Evolutionary conservation across 37 sponge, comb jelly and placozoan species (phyloP).

Genomic region (Ephydatia muelleri): DNA sequence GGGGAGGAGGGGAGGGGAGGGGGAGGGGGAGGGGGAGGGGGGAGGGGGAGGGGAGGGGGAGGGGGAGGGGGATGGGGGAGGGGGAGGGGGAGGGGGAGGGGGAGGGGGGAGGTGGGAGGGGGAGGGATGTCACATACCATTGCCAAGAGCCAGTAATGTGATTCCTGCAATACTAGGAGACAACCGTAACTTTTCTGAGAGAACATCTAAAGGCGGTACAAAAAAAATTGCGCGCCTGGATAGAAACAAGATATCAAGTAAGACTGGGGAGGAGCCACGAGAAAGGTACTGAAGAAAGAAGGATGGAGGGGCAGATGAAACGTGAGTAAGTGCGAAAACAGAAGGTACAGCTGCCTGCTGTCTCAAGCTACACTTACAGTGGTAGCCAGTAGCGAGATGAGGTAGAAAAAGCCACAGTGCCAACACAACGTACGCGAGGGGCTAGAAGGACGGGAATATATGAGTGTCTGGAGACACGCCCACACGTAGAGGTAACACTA

Average conservation of each 20-base stretch:
- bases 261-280: background rate
- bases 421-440: slow-evolving; percentile 65
- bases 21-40: too few species aligned
- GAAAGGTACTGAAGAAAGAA: background rate
- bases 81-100: too few species aligned
- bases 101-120: too few species aligned
- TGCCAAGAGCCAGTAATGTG: slow-evolving; percentile 84
- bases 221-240: slow-evolving; percentile 84
- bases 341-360: background rate
- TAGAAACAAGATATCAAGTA: background rate
- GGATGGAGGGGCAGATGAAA: background rate
- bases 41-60: too few species aligned
- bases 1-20: too few species aligned
- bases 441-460: slow-evolving; percentile 18
- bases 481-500: too few species aligned
- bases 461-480: too few species aligned
- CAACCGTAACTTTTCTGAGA: slow-evolving; percentile 69
- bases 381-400: slow-evolving; percentile 86
- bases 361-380: slow-evolving; percentile 51
- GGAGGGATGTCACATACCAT: slow-evolving; percentile 39
- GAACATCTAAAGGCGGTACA: slow-evolving; percentile 79
- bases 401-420: slow-evolving; percentile 76
- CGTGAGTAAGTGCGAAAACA: background rate
- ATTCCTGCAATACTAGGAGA: slow-evolving; percentile 86
- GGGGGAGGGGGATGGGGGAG: too few species aligned